Evolutionary conservation across 2,113 vertebrate genomes (phyloP), one percentile per base, ranked within the genome.

Genomic region (Zootoca vivipara): DNA sequence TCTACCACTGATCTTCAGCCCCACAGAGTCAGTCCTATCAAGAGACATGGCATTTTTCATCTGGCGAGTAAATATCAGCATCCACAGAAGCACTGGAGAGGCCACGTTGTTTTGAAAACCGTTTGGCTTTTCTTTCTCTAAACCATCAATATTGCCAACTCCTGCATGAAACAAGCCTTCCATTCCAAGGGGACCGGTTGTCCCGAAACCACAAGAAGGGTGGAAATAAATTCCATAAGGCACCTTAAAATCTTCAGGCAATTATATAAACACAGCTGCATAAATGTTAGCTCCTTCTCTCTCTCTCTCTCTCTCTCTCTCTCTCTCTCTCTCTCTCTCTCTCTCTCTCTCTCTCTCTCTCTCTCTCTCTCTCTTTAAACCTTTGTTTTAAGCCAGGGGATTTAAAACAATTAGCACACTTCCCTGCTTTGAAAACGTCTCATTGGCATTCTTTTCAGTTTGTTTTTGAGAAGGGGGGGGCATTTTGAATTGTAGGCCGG

Each of bases 261-360:
- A 89, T 73, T 91, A 92, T 91, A 92, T 90, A 94, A 94, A 92
- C 92, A 94, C 95, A 96, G 94, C 95, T 96, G 95, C 58, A 1
- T 89, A 94, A 95, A 94, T 0, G 5, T 89, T 92, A 92, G 92
- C 72, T 78, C 85, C 89, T 70, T 62, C 72, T 26, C 52, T 38
- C 46, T 16, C 8, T 28, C 70, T 38, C 33, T 28, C 24, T 24
- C 4, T 91, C n/a, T 28, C 70, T 38, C 33, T 28, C 24, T 24
- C 4, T 91, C 46, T 16, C 8, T 62, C 72, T 26, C 52, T 38
- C 46, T 16, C 8, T 62, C 72, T 26, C 52, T 38, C 46, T 16
- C 8, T 62, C 72, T 26, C 52, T 38, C 46, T 16, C 8, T 62
- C 72, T 26, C 52, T 38, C 46, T 16, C 8, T 62, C 72, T 26